Base-by-base conservation (phyloP, 2,797 vertebrate species). In the Sternarchorhynchus goeldii region DNA sequence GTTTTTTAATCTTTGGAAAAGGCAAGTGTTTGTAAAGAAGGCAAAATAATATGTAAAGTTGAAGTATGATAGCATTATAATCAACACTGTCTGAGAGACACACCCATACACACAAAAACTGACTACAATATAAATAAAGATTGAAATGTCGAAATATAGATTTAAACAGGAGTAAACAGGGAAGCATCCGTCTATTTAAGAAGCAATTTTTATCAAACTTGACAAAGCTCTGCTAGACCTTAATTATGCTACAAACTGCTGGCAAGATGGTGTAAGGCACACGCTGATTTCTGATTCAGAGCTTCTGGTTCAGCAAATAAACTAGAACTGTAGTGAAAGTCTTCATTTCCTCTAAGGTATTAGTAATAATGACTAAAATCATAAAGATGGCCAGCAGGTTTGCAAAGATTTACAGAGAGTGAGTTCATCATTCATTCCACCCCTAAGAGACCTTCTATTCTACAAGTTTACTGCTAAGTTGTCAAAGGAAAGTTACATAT, bases 161-260 rank as follows among this genome's bases (percentile, higher is more conserved):
- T 71, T 71, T 6, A 32, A 57, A 36, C 31, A 20, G 55, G 18
- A n/a, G 50, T 53, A 71, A 71, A 36, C 21, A 12, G 12, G 18
- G n/a, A 14, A 16, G 3, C 32, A 39, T 71, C n/a, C 10, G 58
- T 71, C 16, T 70, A 20, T 36, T 70, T 57, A 57, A 71, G 31
- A 16, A 21, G 4, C n/a, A 58, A n/a, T 31, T 58, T 25, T 71
- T 71, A 71, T 71, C 55, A 71, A 32, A 34, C 68, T 14, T 57
- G 31, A 5, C 55, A 17, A 20, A 21, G 21, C n/a, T 18, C 55
- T 39, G 20, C 57, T 39, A 58, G 31, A 56, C 55, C 34, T 10
- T 58, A 32, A 71, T 70, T 17, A 6, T 57, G 5, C 67, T 31
- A 25, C 67, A n/a, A 55, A 69, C 16, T 55, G 65, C 16, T 55